A percentile compares a stretch with the other conserved stretches of the same genome.
Conservation (phyloP, 1,140 invertebrate species). For the Wasmannia auropunctata region DNA sequence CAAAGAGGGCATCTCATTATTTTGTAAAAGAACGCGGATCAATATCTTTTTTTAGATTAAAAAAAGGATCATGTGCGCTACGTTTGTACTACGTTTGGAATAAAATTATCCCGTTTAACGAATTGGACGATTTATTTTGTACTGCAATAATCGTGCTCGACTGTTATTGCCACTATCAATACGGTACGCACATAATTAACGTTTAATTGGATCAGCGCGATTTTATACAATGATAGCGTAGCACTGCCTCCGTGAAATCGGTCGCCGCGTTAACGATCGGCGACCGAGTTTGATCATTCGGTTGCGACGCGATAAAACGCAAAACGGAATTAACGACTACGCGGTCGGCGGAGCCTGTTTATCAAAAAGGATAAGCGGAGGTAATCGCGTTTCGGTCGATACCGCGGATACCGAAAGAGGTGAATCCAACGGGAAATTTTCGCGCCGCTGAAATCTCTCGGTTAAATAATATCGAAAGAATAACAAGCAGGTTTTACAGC, state of each 20-base stretch:
- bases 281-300: slow-evolving; percentile 23
- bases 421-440: slow-evolving; percentile 9
- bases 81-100: neutral
- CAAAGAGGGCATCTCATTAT: slow-evolving; percentile 19
- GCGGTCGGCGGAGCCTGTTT: slow-evolving; percentile 16
- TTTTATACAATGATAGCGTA: slow-evolving; percentile 1
- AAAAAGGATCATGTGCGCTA: neutral
- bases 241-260: neutral
- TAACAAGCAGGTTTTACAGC: neutral
- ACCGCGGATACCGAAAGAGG: neutral
- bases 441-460: neutral
- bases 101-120: slow-evolving; percentile 14
- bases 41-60: neutral
- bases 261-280: slow-evolving; percentile 12
- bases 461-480: slow-evolving; percentile 2
- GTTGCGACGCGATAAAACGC: slow-evolving; percentile 8
- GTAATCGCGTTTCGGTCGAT: slow-evolving; percentile 27
- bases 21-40: neutral
- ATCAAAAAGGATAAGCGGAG: slow-evolving; percentile 30
- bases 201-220: slow-evolving; percentile 31
- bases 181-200: slow-evolving; percentile 12
- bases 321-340: slow-evolving; percentile 44
- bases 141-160: neutral
- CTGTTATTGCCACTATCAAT: slow-evolving; percentile 14
- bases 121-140: slow-evolving; percentile 9